phyloP scores from a whole-genome alignment of 1,140 invertebrate genomes.

The Sesamia nonagrioides region DNA sequence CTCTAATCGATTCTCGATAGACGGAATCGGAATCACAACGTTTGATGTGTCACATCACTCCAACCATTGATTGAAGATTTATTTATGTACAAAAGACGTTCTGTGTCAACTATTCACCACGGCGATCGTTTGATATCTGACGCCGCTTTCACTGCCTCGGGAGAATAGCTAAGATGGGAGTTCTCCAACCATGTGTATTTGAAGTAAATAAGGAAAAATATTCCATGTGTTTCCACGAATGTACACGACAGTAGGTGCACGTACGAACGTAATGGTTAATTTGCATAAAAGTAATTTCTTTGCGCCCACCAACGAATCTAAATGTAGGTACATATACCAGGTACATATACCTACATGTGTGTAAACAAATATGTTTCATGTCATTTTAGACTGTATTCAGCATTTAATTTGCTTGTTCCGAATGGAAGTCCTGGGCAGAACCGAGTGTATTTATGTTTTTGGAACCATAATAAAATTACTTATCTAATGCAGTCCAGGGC shows the following conservation, averaged over 20 bases:
- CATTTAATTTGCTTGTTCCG: slow-evolving; percentile 19
- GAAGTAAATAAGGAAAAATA: slow-evolving; percentile 19
- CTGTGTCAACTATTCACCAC: slow-evolving; percentile 12
- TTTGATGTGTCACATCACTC: neutral
- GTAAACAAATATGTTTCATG: slow-evolving; percentile 26
- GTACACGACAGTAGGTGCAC: slow-evolving; percentile 25
- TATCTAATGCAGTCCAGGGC: too few relatives aligned
- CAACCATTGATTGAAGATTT: neutral
- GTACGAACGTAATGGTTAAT: slow-evolving; percentile 54
- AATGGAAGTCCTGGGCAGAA: neutral
- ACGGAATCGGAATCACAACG: neutral
- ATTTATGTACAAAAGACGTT: slow-evolving; percentile 4
- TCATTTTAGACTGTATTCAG: slow-evolving; percentile 25
- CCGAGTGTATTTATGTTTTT: too few relatives aligned
- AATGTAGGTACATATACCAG: too few relatives aligned
- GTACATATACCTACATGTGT: neutral
- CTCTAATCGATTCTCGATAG: neutral
- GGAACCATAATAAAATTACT: too few relatives aligned
- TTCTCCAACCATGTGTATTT: slow-evolving; percentile 15
- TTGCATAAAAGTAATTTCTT: slow-evolving; percentile 65
- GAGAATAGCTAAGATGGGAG: slow-evolving; percentile 17
- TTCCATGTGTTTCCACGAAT: neutral
- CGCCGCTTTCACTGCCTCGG: neutral
- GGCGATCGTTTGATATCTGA: slow-evolving; percentile 11
- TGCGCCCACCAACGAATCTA: slow-evolving; percentile 36